Evolutionary conservation across 2,113 vertebrate genomes (phyloP), one percentile per base, ranked within the genome.

Genomic region (Ageneiosus marmoratus): DNA sequence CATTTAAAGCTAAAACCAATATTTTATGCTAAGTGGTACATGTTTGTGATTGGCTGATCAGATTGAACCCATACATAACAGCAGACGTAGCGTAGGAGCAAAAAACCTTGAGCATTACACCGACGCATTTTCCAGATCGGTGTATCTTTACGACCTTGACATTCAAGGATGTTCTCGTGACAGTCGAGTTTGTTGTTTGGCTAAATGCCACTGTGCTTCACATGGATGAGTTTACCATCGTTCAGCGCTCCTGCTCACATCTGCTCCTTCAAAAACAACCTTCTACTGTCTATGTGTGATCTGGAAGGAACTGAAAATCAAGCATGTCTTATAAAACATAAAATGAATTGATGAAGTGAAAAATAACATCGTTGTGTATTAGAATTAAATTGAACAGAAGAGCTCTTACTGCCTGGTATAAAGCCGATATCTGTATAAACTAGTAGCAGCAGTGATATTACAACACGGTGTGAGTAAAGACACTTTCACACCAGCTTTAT

Each of bases 81-180:
- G n/a, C 34, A 48, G 63, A 55, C 16, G 12, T 11, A 82, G 82
- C 16, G 87, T 91, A 86, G 88, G 91, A 89, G 90, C 86, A 84
- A 82, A 86, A 0, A 81, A 86, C 91, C 92, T 90, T 89, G 87
- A 90, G 88, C 22, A 44, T 86, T 80, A 85, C 84, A 86, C 77
- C 86, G 86, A 88, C 89, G 78, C 89, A 79, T 92, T 91, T 92
- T 93, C 91, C 90, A 91, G 88, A 89, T 82, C 87, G 56, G 34
- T 65, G n/a, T 72, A 77, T 91, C 70, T 92, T 90, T 90, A 88
- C 88, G 87, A 90, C 92, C 91, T 92, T 93, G 91, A 93, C 90
- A 90, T 92, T 91, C 70, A 91, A 77, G 87, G 88, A 89, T 90
- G 86, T 92, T 87, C 89, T 90, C 87, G 87, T 89, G 90, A 90